Evolutionary conservation across 2,797 vertebrate genomes (phyloP).

Genomic region (Macroramphosus scolopax): DNA sequence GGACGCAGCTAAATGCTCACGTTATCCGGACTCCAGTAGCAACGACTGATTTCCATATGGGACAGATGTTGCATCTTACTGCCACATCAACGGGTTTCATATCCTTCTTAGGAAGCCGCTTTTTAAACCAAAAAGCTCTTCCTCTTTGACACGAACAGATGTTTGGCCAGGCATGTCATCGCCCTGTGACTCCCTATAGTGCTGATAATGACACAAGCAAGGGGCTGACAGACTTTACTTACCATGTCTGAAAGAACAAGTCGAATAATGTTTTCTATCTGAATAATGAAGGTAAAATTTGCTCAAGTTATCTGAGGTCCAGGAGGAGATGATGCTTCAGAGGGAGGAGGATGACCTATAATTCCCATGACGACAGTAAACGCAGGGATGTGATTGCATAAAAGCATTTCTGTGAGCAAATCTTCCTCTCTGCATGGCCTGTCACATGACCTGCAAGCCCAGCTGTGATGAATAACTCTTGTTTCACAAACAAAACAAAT

Average conservation of each 20-base stretch:
- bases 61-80: conserved; percentile 56
- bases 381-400: conserved; percentile 41
- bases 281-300: too few relatives aligned
- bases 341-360: too few relatives aligned
- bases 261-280: too few relatives aligned
- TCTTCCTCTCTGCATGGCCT: conserved; percentile 29
- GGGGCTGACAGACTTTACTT: too few relatives aligned
- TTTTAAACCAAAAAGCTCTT: conserved; percentile 38
- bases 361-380: too few relatives aligned
- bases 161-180: too few relatives aligned
- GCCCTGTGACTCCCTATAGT: too few relatives aligned
- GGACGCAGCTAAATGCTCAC: conserved; percentile 3
- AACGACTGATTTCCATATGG: conserved; percentile 51
- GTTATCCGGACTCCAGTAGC: too few relatives aligned
- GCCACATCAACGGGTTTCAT: conserved; percentile 45
- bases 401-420: conserved; percentile 49
- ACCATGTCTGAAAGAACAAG: too few relatives aligned
- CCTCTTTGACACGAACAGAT: conserved; percentile 28
- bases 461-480: conserved; percentile 61
- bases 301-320: too few relatives aligned
- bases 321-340: too few relatives aligned
- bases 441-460: conserved; percentile 46
- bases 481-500: conserved; percentile 55
- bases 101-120: conserved; percentile 50
- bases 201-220: too few relatives aligned